Conservation (phyloP, 64 coral and sea anemone genomes). For the Stichodactyla helianthus region DNA sequence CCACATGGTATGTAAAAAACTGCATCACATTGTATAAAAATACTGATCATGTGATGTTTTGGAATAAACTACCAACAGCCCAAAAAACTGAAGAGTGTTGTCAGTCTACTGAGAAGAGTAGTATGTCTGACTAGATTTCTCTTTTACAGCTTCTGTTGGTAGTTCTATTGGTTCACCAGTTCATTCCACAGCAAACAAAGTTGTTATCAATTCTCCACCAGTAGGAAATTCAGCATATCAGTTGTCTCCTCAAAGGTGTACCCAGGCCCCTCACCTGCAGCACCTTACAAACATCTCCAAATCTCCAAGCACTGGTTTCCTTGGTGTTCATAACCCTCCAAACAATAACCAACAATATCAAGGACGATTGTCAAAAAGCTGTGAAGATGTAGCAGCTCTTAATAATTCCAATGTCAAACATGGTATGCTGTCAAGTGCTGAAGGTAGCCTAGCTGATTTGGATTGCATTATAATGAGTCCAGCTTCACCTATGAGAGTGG, state of each 20-base stretch:
- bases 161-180: not conserved
- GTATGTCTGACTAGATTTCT: not conserved
- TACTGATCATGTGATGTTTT: too few species aligned
- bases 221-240: not conserved
- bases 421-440: not conserved
- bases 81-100: too few species aligned
- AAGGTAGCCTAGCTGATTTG: slow-evolving; percentile 20
- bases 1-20: too few species aligned
- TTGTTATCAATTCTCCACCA: not conserved
- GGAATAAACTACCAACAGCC: not conserved
- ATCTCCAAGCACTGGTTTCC: slow-evolving; percentile 33
- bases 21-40: too few species aligned
- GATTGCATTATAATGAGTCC: slow-evolving; percentile 47
- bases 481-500: slow-evolving; percentile 56
- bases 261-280: not conserved
- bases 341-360: slow-evolving; percentile 2
- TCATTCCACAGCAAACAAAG: not conserved
- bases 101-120: too few species aligned
- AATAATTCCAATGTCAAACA: slow-evolving; percentile 18
- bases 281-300: slow-evolving; percentile 18
- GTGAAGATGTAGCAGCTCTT: slow-evolving; percentile 43
- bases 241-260: slow-evolving; percentile 2
- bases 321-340: not conserved
- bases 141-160: slow-evolving; percentile 21
- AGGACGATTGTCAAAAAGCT: slow-evolving; percentile 49